Conservation (phyloP, 2,113 vertebrate genomes). For the Oplegnathus fasciatus region DNA sequence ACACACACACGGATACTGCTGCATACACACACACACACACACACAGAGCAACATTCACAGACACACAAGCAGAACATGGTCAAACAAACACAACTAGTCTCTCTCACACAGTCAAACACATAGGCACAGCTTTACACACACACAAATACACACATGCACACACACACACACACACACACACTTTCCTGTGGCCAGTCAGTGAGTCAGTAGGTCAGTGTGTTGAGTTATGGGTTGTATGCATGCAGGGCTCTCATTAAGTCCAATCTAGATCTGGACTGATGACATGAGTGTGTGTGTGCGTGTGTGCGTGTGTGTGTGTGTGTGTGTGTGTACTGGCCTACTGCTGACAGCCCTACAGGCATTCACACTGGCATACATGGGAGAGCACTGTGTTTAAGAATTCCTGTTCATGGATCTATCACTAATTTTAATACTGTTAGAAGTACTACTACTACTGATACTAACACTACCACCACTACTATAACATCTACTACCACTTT, state of each 20-base stretch:
- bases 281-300: conserved; percentile 40
- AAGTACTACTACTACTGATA: too few species aligned
- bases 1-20: neutral
- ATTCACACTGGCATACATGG: conserved; percentile 9
- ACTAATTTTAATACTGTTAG: neutral
- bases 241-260: conserved; percentile 64
- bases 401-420: conserved; percentile 1
- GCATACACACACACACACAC: neutral
- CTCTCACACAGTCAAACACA: neutral
- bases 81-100: neutral
- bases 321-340: neutral
- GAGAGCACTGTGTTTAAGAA: neutral
- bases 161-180: conserved; percentile 22
- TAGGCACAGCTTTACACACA: neutral
- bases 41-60: neutral
- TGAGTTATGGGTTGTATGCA: conserved; percentile 56
- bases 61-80: neutral
- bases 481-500: neutral
- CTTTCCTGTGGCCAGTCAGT: conserved; percentile 37
- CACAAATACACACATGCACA: neutral
- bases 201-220: conserved; percentile 60
- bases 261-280: conserved; percentile 64
- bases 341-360: conserved; percentile 22
- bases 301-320: conserved; percentile 6
- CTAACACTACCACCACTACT: neutral